These are phyloP conservation scores for Graptemys geographica DNA, from an alignment of 2,797 vertebrate genomes.

Conservation along the genomic window DNA sequence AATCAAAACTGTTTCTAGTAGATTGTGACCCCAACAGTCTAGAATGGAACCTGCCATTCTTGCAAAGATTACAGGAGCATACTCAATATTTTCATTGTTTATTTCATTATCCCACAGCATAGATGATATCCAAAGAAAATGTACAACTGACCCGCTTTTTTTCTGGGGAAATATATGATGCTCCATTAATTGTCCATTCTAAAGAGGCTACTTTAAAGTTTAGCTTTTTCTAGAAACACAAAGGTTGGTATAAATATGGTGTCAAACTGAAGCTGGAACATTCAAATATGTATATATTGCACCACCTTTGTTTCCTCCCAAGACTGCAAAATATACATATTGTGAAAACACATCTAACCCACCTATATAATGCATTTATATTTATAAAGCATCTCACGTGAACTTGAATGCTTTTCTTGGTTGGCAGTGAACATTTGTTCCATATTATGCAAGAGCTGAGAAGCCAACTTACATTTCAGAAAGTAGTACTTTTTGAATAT, in stretches of 20 bases:
- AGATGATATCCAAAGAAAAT: neutral
- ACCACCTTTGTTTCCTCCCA: neutral
- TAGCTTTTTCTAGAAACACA: neutral
- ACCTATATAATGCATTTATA: neutral
- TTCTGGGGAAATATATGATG: neutral
- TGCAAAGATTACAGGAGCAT: neutral
- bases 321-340: neutral
- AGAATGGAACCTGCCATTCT: neutral
- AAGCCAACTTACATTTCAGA: neutral
- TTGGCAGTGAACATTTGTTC: neutral
- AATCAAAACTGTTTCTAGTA: neutral
- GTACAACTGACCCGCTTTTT: neutral
- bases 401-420: neutral
- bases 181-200: neutral
- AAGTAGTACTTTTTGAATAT: neutral
- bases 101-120: neutral
- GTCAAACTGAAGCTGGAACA: neutral
- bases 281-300: neutral
- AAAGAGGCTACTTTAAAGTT: neutral
- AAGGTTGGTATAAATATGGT: neutral
- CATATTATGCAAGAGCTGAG: neutral
- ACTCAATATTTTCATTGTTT: neutral
- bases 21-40: neutral
- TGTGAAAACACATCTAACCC: neutral
- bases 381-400: too few species aligned